Percentiles rank a stretch among this genome's conserved stretches.
These are phyloP conservation scores for Ptyas mucosa DNA, from an alignment of 2,113 vertebrate species.

Conservation along the genomic window DNA sequence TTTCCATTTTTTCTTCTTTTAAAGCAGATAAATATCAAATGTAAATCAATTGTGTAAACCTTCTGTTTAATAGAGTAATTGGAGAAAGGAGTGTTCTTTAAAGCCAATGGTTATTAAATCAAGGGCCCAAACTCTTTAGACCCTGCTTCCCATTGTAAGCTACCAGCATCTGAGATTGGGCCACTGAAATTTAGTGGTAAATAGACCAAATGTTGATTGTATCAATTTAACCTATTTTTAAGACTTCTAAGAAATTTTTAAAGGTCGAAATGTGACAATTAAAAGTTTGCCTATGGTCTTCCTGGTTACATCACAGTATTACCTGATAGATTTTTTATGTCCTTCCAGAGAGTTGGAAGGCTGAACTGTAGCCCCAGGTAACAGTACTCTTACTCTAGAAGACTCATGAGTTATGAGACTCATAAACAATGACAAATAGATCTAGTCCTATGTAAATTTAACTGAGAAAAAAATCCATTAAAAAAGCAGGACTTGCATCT, in stretches of 20 bases:
- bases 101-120: background rate
- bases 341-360: background rate
- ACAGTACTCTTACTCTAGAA: background rate
- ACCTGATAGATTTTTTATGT: background rate
- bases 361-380: background rate
- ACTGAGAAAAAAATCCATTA: background rate
- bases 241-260: background rate
- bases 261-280: background rate
- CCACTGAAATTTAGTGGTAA: background rate
- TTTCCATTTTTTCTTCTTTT: background rate
- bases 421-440: background rate
- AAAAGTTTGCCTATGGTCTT: background rate
- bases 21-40: background rate
- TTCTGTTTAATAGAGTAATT: background rate
- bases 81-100: background rate
- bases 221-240: background rate
- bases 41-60: background rate
- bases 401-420: background rate
- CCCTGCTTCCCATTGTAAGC: background rate
- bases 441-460: background rate
- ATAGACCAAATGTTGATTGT: background rate
- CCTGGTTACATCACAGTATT: background rate
- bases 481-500: background rate
- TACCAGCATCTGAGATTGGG: background rate
- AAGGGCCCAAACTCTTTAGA: background rate